phyloP scores from a whole-genome alignment of 2,888 invertebrate genomes.

The Colostygia pectinataria region DNA sequence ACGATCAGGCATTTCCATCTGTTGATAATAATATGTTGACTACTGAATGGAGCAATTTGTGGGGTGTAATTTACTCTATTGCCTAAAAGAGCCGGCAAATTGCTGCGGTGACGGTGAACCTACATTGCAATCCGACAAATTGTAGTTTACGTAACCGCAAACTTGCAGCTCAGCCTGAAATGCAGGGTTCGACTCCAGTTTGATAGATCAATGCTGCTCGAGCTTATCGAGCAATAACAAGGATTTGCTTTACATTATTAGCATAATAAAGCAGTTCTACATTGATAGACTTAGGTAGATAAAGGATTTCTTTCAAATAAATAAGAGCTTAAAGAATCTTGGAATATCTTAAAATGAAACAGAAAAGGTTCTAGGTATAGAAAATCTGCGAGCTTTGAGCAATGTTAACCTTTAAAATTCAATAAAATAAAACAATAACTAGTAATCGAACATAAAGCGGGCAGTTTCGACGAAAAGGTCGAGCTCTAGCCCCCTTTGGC shows the following conservation, averaged over 20 bases:
- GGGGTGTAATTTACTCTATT: slow-evolving; percentile 30
- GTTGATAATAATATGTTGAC: slow-evolving; percentile 29
- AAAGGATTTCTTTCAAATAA: neutral
- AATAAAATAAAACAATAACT: slow-evolving; percentile 30
- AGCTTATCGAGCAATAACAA: slow-evolving; percentile 3
- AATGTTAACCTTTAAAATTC: slow-evolving; percentile 19
- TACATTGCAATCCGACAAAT: slow-evolving; percentile 36
- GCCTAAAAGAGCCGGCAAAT: slow-evolving; percentile 33
- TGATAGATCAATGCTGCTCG: slow-evolving; percentile 8
- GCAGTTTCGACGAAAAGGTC: slow-evolving; percentile 60
- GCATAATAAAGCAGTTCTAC: too few relatives aligned
- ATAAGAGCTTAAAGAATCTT: too few relatives aligned
- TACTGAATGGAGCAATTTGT: slow-evolving; percentile 32
- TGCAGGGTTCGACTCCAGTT: slow-evolving; percentile 21
- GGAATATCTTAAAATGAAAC: neutral
- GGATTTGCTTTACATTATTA: neutral
- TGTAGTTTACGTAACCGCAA: slow-evolving; percentile 49
- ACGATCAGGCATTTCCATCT: slow-evolving; percentile 30
- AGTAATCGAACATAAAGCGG: slow-evolving; percentile 57
- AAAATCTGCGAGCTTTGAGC: slow-evolving; percentile 14
- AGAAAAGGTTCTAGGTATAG: neutral
- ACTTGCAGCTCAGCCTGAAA: slow-evolving; percentile 23
- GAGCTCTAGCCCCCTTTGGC: slow-evolving; percentile 58
- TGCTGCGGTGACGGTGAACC: slow-evolving; percentile 50
- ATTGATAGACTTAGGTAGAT: neutral